Percentiles rank a stretch among this genome's conserved stretches.
These are phyloP conservation scores for Lanistes nyassanus DNA, from an alignment of 1,140 invertebrate genomes.

Conservation along the genomic window DNA sequence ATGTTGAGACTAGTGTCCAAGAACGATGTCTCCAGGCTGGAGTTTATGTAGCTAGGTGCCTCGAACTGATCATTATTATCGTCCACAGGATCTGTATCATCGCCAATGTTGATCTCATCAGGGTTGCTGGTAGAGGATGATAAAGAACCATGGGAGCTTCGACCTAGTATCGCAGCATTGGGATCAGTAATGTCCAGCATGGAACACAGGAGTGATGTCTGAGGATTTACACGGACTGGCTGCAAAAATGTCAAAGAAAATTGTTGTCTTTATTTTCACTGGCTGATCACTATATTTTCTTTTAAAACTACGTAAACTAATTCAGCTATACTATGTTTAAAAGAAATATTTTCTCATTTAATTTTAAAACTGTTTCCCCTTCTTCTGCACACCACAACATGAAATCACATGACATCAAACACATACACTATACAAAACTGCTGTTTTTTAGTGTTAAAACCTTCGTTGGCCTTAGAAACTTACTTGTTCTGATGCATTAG, in stretches of 20 bases:
- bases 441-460: no score
- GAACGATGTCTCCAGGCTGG: slow-evolving; percentile 18
- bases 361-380: no score
- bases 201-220: slow-evolving; percentile 85
- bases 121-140: slow-evolving; percentile 13
- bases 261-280: neutral
- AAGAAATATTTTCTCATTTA: neutral
- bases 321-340: neutral
- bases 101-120: slow-evolving; percentile 27
- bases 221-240: slow-evolving; percentile 74
- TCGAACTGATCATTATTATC: slow-evolving; percentile 42
- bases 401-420: no score
- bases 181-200: slow-evolving; percentile 84
- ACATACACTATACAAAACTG: no score
- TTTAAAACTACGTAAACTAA: no score
- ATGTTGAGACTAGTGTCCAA: slow-evolving; percentile 18
- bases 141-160: slow-evolving; percentile 36
- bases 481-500: no score
- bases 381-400: neutral
- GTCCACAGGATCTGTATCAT: slow-evolving; percentile 34
- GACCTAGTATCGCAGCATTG: slow-evolving; percentile 60
- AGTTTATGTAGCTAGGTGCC: slow-evolving; percentile 29
- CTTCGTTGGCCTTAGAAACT: no score
- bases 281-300: neutral
- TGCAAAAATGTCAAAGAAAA: slow-evolving; percentile 13